A percentile compares a stretch with the other conserved stretches of the same genome.
Conservation (phyloP, 2,888 invertebrate genomes). For the Parelbella ahira region DNA sequence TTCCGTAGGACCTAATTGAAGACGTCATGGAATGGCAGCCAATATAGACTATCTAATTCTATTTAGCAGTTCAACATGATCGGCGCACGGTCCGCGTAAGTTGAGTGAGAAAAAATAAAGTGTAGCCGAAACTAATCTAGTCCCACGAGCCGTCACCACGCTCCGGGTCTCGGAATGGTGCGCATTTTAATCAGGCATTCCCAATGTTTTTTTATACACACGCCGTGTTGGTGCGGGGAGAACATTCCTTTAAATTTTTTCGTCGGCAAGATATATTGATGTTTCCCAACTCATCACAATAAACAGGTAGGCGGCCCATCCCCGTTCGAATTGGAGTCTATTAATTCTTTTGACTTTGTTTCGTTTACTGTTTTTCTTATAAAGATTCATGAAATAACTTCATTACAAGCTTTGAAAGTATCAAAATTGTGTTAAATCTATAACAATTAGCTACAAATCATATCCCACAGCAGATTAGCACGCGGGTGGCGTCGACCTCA, state of each 20-base stretch:
- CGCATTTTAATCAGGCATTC: constrained; percentile 74
- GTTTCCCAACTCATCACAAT: constrained; percentile 23
- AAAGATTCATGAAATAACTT: too few relatives aligned
- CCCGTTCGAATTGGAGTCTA: constrained; percentile 23
- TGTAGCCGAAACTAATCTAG: constrained; percentile 65
- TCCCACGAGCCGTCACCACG: constrained; percentile 63
- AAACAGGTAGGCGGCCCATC: constrained; percentile 29
- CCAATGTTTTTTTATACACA: constrained; percentile 47
- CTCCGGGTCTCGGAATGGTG: constrained; percentile 47
- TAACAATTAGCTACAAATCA: too few relatives aligned
- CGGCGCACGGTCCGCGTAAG: too few relatives aligned
- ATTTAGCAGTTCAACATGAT: too few relatives aligned
- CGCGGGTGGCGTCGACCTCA: too few relatives aligned
- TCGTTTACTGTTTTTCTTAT: neutral
- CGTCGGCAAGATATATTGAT: constrained; percentile 32
- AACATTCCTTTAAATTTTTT: constrained; percentile 49
- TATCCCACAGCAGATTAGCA: too few relatives aligned
- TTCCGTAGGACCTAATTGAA: too few relatives aligned
- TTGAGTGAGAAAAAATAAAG: constrained; percentile 58
- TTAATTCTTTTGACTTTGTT: constrained; percentile 3
- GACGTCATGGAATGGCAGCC: too few relatives aligned
- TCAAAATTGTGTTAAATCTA: too few relatives aligned
- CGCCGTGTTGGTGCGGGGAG: constrained; percentile 38
- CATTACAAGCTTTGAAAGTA: too few relatives aligned
- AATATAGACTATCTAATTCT: too few relatives aligned